Conservation (phyloP, 2,113 vertebrate genomes). For the Tinamus guttatus region DNA sequence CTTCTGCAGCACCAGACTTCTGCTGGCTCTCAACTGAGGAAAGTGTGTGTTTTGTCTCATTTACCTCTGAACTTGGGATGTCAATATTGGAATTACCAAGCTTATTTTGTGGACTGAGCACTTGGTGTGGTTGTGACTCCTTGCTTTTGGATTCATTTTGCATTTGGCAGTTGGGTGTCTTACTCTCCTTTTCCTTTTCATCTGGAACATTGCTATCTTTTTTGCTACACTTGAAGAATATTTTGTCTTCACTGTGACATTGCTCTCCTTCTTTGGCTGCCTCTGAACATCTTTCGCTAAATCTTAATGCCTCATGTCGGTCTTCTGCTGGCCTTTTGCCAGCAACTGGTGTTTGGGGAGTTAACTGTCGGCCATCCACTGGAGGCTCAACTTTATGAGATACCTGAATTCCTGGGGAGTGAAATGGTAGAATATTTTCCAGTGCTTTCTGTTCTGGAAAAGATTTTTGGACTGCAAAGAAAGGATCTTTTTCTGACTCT, state of each 20-base stretch:
- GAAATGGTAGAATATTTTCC: background rate
- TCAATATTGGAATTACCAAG: background rate
- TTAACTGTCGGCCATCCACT: background rate
- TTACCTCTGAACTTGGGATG: background rate
- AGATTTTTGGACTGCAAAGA: slow-evolving; percentile 35
- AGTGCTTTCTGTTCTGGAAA: slow-evolving; percentile 25
- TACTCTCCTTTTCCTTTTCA: background rate
- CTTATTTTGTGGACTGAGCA: background rate
- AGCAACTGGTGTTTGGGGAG: background rate
- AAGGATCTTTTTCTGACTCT: background rate
- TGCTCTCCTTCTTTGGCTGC: background rate
- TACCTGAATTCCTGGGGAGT: background rate
- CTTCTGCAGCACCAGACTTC: background rate
- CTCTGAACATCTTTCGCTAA: background rate
- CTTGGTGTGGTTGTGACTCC: background rate
- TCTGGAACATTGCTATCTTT: background rate
- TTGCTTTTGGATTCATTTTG: background rate
- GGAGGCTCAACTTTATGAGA: background rate
- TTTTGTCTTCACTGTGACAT: background rate
- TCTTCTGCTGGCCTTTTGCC: background rate
- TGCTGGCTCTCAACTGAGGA: background rate
- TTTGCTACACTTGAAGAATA: background rate
- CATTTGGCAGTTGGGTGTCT: background rate
- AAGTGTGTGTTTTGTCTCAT: background rate
- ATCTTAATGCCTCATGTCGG: background rate